Evolutionary conservation across 2,797 vertebrate species (phyloP), one percentile per base, ranked within the genome.

Genomic region (Darevskia mixta): DNA sequence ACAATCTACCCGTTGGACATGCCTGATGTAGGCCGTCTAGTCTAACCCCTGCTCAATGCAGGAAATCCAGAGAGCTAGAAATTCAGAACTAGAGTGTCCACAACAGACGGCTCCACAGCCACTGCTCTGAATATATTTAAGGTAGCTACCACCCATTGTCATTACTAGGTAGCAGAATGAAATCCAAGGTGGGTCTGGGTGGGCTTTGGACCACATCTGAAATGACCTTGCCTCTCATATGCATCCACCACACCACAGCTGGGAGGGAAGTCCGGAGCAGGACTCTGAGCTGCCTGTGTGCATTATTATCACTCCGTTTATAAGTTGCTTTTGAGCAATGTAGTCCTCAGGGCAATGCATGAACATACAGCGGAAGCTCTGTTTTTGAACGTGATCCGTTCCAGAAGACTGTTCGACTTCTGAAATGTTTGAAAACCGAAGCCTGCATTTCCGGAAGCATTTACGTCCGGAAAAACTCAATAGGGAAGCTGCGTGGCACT

Each of bases 311-410:
- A 69, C 2, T 55, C 23, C 9, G 1, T 58, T 32, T 79, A 4
- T 9, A 61, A 20, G n/a, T 55, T 32, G 8, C 29, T 35, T 80
- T 81, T 43, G 71, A 45, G 6, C 58, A 32, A 23, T 13, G 17
- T 41, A 35, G n/a, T 58, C 45, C 18, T 83, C 67, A 69, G 13
- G 20, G 67, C 43, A 23, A 35, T 32, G 5, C 49, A 41, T 49
- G 69, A 32, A 5, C 32, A 17, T 55, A 55, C 45, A 49, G 45
- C 11, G 13, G 49, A 55, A 55, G 3, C 49, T 55, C 13, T 0
- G 49, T 55, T 55, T 55, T 55, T 3, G 1, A 55, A 55, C 1
- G 0, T 0, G 4, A 55, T 55, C 49, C 0, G 3, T 55, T 55
- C 49, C 49, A 15, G 13, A 55, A 55, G 49, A 55, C 11, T 0